Base-by-base conservation (phyloP, 2,888 invertebrate species). In the Amiota minor region DNA sequence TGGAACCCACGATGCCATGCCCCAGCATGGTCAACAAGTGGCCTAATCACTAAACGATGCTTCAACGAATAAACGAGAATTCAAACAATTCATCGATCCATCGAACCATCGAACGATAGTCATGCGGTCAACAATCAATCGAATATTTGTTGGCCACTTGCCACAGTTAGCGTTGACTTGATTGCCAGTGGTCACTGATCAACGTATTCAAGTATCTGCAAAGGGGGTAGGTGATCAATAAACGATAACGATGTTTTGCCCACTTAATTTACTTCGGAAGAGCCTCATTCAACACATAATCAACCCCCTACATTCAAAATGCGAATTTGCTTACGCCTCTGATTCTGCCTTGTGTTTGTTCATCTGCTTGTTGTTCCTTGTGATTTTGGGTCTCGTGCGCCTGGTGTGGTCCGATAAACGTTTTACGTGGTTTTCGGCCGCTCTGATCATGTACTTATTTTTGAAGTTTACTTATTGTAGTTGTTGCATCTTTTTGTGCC, bases 401-500 rank as follows among this genome's bases (percentile, higher is more conserved):
- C 50, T 50, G 50, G 67, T 68, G 67, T 68, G 67, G 67, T 68
- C 67, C 53, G 67, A 68, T 68, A 68, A 68, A 68, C 23, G 67
- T 68, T 68, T 50, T 35, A 68, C 67, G 53, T 68, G 67, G 47
- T 68, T 68, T 68, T 68, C 67, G 67, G 67, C 53, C 53, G 67
- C 53, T 68, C 67, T 68, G 67, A 68, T 68, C 67, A 50, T 68
- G 67, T 68, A 62, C 64, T 61, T 61, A 9, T 20, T 20, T 61
- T 61, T 61, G 20, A 61, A 23, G 20, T 49, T 65, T 65, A n/a
- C 35, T 35, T 35, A 8, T 6, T 62, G 18, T 49, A 4, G 46
- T 47, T 2, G 8, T 49, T 20, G 9, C 11, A 16, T 46, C 35
- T 65, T 18, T 65, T 65, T 16, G 2, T 49, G n/a, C 49, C 67